A percentile compares a stretch with the other conserved stretches of the same genome.
Evolutionary conservation across 1,140 invertebrate species (phyloP).

Genomic region (Cotesia glomerata): DNA sequence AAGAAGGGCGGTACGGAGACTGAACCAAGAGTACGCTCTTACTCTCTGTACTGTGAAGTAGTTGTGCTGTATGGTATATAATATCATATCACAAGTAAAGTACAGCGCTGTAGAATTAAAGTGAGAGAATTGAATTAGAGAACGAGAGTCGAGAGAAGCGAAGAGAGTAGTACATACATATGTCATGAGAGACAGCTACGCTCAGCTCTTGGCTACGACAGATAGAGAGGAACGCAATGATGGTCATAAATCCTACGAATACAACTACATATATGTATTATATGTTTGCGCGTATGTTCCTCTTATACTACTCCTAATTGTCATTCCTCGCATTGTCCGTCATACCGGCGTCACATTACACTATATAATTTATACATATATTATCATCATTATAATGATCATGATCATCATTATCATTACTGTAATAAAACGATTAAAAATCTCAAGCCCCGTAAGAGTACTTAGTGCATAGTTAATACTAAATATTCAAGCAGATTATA

Average conservation of each 20-base stretch:
- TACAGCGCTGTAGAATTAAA: no score
- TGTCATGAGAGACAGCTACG: not conserved
- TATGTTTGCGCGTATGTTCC: not conserved
- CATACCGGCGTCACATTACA: constrained; percentile 7
- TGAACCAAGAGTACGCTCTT: not conserved
- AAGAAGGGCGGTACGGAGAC: constrained; percentile 21
- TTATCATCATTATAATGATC: not conserved
- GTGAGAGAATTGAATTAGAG: no score
- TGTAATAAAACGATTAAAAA: not conserved
- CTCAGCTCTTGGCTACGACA: not conserved
- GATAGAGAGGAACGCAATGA: constrained; percentile 13
- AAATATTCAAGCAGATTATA: no score
- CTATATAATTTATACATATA: not conserved
- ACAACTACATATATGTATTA: not conserved
- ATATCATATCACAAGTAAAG: no score
- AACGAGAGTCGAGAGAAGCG: not conserved
- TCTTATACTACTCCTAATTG: constrained; percentile 13
- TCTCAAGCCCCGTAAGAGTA: no score
- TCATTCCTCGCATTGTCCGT: constrained; percentile 15
- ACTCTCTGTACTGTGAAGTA: not conserved
- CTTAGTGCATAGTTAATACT: no score
- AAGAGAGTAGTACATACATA: not conserved
- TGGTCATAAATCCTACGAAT: constrained; percentile 21
- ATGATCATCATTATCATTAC: not conserved
- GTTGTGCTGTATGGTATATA: not conserved